phyloP scores from a whole-genome alignment of 1,140 invertebrate species.

The Zaprionus davidi region DNA sequence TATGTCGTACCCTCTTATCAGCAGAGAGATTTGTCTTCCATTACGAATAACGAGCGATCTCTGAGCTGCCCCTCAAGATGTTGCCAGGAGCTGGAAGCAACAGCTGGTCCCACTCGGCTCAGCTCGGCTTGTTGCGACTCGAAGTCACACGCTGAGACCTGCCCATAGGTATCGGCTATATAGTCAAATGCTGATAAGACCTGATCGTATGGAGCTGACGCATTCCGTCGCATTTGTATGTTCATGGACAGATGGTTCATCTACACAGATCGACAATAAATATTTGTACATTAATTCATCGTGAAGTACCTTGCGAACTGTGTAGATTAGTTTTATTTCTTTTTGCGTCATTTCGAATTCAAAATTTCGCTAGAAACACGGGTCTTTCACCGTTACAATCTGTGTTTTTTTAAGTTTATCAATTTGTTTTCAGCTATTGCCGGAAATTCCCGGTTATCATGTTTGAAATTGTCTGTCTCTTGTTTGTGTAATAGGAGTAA shows the following conservation, averaged over 20 bases:
- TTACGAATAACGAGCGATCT: constrained; percentile 4
- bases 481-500: neutral
- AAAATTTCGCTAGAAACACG: neutral
- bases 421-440: neutral
- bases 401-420: neutral
- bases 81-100: constrained; percentile 8
- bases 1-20: neutral
- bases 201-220: neutral
- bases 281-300: constrained; percentile 2
- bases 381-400: constrained; percentile 1
- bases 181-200: neutral
- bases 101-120: neutral
- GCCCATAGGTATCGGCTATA: neutral
- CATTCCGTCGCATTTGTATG: neutral
- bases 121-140: neutral
- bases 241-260: constrained; percentile 1
- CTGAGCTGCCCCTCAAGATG: neutral
- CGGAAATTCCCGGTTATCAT: neutral
- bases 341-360: neutral
- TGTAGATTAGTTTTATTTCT: constrained; percentile 7
- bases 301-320: constrained; percentile 1
- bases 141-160: neutral
- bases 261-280: constrained; percentile 1
- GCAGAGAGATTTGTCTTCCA: neutral
- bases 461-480: neutral